phyloP scores from a whole-genome alignment of 2,797 vertebrate genomes.

The Tiaroga cobitis region DNA sequence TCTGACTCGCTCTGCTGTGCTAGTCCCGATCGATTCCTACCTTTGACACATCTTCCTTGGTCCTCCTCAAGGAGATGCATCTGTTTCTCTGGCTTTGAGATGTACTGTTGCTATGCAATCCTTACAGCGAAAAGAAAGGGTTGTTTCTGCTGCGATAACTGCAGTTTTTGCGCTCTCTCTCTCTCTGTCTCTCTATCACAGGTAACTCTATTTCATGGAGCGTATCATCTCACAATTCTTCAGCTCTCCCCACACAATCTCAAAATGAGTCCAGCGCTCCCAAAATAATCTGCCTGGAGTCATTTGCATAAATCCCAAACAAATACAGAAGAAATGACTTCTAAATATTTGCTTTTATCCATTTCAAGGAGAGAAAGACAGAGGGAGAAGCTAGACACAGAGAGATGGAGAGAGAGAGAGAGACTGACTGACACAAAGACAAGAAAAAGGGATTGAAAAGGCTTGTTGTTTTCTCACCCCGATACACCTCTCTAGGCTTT shows the following conservation, averaged over 20 bases:
- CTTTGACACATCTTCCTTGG: slow-evolving; percentile 64
- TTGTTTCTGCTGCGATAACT: slow-evolving; percentile 37
- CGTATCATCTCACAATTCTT: slow-evolving; percentile 30
- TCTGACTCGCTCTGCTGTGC: slow-evolving; percentile 12
- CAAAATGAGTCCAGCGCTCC: slow-evolving; percentile 19
- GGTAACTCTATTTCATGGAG: slow-evolving; percentile 25
- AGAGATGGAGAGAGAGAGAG: slow-evolving; percentile 19
- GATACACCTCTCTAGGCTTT: slow-evolving; percentile 63
- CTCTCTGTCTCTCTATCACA: slow-evolving; percentile 5
- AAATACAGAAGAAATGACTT: slow-evolving; percentile 45
- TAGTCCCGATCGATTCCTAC: slow-evolving; percentile 54
- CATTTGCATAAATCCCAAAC: slow-evolving; percentile 48
- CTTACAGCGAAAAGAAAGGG: slow-evolving; percentile 43
- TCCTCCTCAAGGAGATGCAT: slow-evolving; percentile 68
- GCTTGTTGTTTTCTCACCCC: slow-evolving; percentile 58
- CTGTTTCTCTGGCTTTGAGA: slow-evolving; percentile 55
- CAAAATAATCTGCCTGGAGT: slow-evolving; percentile 10
- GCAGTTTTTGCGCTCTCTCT: slow-evolving; percentile 33
- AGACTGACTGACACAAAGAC: slow-evolving; percentile 55
- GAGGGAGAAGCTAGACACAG: slow-evolving; percentile 58
- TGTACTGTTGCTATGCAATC: slow-evolving; percentile 52
- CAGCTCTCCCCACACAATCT: slow-evolving; percentile 33
- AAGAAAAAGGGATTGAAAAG: slow-evolving; percentile 48
- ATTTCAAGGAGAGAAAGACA: slow-evolving; percentile 26
- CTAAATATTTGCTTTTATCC: slow-evolving; percentile 56